Percentiles rank a stretch among this genome's conserved stretches.
Conservation (phyloP, 1,140 invertebrate species). For the Lasaia peninsularis region DNA sequence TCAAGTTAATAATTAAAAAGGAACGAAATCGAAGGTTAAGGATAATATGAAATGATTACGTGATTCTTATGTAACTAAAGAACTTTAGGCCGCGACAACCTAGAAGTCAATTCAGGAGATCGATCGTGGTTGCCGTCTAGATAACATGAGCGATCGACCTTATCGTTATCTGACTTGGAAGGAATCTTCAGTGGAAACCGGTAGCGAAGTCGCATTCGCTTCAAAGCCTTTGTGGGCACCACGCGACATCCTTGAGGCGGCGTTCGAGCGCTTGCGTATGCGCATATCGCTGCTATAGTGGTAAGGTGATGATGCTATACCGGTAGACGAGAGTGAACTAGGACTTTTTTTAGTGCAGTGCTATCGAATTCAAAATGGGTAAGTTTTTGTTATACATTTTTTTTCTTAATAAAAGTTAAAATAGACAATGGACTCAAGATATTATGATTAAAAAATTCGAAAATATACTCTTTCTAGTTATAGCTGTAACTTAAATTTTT, state of each 20-base stretch:
- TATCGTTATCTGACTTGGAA: slow-evolving; percentile 65
- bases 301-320: slow-evolving; percentile 58
- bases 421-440: no score
- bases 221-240: slow-evolving; percentile 61
- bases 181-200: slow-evolving; percentile 53
- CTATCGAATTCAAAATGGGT: slow-evolving; percentile 55
- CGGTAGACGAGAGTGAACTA: slow-evolving; percentile 46
- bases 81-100: slow-evolving; percentile 17
- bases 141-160: slow-evolving; percentile 71
- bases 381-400: no score
- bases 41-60: slow-evolving; percentile 10
- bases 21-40: not conserved
- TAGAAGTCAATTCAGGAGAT: slow-evolving; percentile 44
- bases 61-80: slow-evolving; percentile 32
- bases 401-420: no score
- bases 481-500: no score
- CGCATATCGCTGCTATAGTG: slow-evolving; percentile 36
- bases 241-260: slow-evolving; percentile 62
- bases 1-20: no score
- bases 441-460: no score
- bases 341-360: slow-evolving; percentile 61
- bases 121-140: slow-evolving; percentile 63
- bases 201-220: slow-evolving; percentile 58
- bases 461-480: no score
- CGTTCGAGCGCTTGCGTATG: slow-evolving; percentile 36